Conservation (phyloP, 2,888 invertebrate species). For the Geophilus truncorum region DNA sequence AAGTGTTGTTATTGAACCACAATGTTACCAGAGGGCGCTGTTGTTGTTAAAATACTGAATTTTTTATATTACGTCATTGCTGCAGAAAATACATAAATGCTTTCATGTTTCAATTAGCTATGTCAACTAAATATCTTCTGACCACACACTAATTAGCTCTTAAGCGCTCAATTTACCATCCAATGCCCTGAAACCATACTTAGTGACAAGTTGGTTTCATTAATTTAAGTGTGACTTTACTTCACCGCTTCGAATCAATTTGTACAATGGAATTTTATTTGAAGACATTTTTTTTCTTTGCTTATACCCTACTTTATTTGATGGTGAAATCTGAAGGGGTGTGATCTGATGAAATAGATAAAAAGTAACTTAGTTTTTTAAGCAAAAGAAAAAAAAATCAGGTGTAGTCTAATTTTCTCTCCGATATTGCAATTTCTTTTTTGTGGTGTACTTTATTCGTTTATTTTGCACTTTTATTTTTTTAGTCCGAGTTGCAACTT, state of each 20-base stretch:
- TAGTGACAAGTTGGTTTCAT: not conserved
- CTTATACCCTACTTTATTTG: no score
- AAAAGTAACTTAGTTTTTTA: not conserved
- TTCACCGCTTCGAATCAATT: not conserved
- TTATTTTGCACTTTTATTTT: not conserved
- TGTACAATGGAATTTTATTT: not conserved
- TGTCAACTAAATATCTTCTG: not conserved
- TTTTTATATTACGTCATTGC: no score
- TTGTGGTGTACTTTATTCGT: not conserved
- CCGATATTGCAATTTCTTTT: not conserved
- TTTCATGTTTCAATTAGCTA: not conserved
- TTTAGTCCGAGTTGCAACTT: not conserved
- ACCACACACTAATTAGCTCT: not conserved
- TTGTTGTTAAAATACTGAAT: no score
- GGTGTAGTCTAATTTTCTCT: not conserved
- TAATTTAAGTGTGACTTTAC: not conserved
- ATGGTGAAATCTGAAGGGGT: not conserved
- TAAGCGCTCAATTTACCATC: not conserved
- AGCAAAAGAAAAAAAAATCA: not conserved
- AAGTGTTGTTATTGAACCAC: no score
- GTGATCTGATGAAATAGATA: not conserved
- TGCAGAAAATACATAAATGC: no score
- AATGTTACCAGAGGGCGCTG: no score
- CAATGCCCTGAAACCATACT: not conserved
- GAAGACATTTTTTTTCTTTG: not conserved